These are phyloP conservation scores for Calephelis virginiensis DNA, from an alignment of 1,140 invertebrate species.

Conservation along the genomic window DNA sequence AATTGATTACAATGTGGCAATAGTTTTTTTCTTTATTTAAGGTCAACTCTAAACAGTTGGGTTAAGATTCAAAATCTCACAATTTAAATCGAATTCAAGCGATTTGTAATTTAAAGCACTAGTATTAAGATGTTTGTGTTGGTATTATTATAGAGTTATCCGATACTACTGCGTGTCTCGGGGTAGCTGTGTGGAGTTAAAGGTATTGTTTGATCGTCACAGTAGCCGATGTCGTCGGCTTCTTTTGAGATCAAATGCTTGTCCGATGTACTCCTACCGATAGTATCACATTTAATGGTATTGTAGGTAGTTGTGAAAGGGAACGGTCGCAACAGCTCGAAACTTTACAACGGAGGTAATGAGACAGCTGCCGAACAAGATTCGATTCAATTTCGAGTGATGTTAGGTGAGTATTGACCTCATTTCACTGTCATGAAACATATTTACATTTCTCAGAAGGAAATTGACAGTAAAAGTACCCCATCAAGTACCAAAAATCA, in stretches of 20 bases:
- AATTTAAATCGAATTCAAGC: background rate
- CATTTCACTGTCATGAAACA: too few species aligned
- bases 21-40: background rate
- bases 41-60: conserved; percentile 4
- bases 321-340: too few species aligned
- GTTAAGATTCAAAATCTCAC: conserved; percentile 8
- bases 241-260: background rate
- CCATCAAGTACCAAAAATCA: too few species aligned
- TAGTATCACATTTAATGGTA: background rate
- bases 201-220: conserved; percentile 2
- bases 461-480: too few species aligned
- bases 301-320: too few species aligned
- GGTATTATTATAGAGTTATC: conserved; percentile 33
- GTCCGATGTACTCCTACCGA: background rate
- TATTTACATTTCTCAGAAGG: too few species aligned
- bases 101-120: background rate
- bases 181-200: conserved; percentile 1
- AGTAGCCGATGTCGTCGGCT: background rate
- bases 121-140: background rate
- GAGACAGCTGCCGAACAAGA: too few species aligned
- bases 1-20: background rate
- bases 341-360: too few species aligned
- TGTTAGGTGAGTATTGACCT: too few species aligned
- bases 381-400: too few species aligned
- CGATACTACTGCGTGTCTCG: conserved; percentile 31